Percentiles rank a stretch among this genome's conserved stretches.
phyloP scores from a whole-genome alignment of 2,888 invertebrate species.

The Dasysyrphus tricinctus region DNA sequence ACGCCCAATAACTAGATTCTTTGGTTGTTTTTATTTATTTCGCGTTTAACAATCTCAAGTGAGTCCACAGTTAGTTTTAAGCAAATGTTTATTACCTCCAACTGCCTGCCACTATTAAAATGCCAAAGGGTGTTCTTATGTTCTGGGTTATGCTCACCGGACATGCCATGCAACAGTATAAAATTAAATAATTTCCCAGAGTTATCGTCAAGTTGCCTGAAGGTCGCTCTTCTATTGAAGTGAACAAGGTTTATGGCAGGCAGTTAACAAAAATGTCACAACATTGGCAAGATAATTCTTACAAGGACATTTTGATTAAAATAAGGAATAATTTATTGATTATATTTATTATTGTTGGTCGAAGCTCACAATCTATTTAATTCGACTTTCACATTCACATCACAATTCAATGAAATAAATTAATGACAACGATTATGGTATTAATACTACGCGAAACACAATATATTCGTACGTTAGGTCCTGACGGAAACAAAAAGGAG shows the following conservation, averaged over 20 bases:
- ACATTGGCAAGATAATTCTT: conserved; percentile 10
- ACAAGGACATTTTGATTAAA: conserved; percentile 63
- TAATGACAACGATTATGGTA: conserved; percentile 67
- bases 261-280: conserved; percentile 58
- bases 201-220: conserved; percentile 51
- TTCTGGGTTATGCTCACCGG: conserved; percentile 52
- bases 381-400: conserved; percentile 61
- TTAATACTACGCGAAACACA: conserved; percentile 26
- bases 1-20: conserved; percentile 54
- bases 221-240: conserved; percentile 45
- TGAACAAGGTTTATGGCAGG: neutral
- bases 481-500: neutral
- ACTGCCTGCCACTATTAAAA: neutral
- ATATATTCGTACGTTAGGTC: neutral
- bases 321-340: conserved; percentile 68
- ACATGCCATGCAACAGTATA: conserved; percentile 53
- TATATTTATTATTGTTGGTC: conserved; percentile 37
- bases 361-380: conserved; percentile 12
- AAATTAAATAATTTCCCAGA: conserved; percentile 54
- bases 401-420: conserved; percentile 71
- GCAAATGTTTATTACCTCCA: conserved; percentile 62
- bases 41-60: conserved; percentile 66
- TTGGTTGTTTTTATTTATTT: conserved; percentile 41
- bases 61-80: conserved; percentile 58
- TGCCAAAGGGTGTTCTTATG: conserved; percentile 22